Percentiles rank a stretch among this genome's conserved stretches.
These are phyloP conservation scores for Sinodicranocentrus sp. DNA, from an alignment of 2,888 invertebrate species.

Conservation along the genomic window DNA sequence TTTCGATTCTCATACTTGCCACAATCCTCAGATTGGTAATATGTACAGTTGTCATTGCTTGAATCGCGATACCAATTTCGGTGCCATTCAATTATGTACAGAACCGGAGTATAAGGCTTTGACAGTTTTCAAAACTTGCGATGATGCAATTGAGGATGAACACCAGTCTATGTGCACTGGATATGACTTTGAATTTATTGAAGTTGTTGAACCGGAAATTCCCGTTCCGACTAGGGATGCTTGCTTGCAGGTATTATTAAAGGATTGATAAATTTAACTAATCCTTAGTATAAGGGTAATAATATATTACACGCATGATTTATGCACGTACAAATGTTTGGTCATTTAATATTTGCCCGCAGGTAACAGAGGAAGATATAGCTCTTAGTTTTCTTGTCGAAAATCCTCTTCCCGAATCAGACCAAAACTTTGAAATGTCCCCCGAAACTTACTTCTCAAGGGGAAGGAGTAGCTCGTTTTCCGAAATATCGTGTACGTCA, in stretches of 20 bases:
- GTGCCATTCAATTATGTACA: constrained; percentile 22
- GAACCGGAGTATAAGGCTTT: constrained; percentile 80
- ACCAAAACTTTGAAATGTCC: constrained; percentile 83
- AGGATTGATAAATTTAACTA: background rate
- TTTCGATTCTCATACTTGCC: constrained; percentile 5
- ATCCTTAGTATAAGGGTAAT: background rate
- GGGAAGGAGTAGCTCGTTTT: constrained; percentile 67
- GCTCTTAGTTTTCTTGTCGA: constrained; percentile 89
- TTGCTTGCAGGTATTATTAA: constrained; percentile 92
- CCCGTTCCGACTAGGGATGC: constrained; percentile 92
- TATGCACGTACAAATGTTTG: background rate
- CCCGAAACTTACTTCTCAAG: constrained; percentile 69
- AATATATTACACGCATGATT: background rate
- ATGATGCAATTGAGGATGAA: constrained; percentile 79
- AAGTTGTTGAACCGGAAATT: constrained; percentile 88
- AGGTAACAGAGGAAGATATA: constrained; percentile 92
- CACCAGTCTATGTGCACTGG: constrained; percentile 82
- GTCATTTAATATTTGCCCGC: constrained; percentile 1
- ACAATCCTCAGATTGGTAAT: constrained; percentile 31
- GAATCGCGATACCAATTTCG: constrained; percentile 19
- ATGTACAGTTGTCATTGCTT: constrained; percentile 61
- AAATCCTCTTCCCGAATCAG: constrained; percentile 85
- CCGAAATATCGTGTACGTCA: constrained; percentile 68
- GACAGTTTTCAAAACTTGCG: constrained; percentile 83
- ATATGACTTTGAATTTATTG: constrained; percentile 88